These are phyloP conservation scores for Petrocephalus schoutedeni DNA, from an alignment of 2,797 vertebrate genomes.

Conservation along the genomic window DNA sequence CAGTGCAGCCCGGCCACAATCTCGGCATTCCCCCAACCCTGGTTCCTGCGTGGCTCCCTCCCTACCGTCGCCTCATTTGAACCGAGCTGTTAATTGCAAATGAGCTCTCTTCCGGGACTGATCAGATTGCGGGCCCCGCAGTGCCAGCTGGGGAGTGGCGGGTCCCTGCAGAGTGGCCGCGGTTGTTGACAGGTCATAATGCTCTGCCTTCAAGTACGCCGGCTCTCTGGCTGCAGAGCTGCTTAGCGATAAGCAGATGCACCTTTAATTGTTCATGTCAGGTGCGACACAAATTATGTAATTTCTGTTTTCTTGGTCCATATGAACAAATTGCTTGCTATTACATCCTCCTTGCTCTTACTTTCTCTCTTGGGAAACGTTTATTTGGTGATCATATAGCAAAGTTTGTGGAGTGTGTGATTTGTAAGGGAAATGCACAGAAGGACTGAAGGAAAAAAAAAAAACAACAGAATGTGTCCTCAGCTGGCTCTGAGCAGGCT, in stretches of 20 bases:
- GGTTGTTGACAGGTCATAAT: background rate
- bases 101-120: background rate
- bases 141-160: background rate
- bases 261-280: background rate
- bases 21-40: background rate
- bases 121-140: conserved; percentile 8
- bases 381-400: background rate
- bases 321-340: background rate
- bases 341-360: background rate
- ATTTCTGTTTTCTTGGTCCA: background rate
- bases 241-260: background rate
- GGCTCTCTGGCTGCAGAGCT: background rate
- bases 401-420: background rate
- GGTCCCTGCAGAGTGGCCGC: background rate
- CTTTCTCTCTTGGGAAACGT: background rate
- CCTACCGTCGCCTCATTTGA: conserved; percentile 16
- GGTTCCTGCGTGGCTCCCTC: background rate
- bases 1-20: conserved; percentile 10
- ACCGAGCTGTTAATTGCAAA: conserved; percentile 33
- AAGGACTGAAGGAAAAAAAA: background rate
- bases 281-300: background rate
- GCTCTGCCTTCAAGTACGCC: background rate
- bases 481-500: background rate
- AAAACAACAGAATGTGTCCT: background rate
- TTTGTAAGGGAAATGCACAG: background rate